These are phyloP conservation scores for Syngnathus floridae DNA, from an alignment of 2,113 vertebrate genomes.

Conservation along the genomic window DNA sequence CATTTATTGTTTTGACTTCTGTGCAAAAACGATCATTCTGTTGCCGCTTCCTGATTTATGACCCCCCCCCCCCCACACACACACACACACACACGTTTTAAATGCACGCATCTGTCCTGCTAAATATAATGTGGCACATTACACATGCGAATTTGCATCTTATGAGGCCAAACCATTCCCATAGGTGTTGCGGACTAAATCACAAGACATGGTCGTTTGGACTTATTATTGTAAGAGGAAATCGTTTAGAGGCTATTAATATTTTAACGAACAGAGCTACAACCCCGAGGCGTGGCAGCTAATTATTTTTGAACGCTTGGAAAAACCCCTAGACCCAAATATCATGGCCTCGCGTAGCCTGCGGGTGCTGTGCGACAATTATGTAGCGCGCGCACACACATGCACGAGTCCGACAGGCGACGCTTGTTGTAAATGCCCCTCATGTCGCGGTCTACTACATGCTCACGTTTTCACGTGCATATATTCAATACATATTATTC, in stretches of 20 bases:
- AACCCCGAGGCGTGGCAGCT: slow-evolving; percentile 68
- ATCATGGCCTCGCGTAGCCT: slow-evolving; percentile 55
- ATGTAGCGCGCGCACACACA: slow-evolving; percentile 9
- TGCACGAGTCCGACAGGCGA: slow-evolving; percentile 24
- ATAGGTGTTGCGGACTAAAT: slow-evolving; percentile 67
- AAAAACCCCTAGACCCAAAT: slow-evolving; percentile 67
- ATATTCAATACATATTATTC: slow-evolving; percentile 3
- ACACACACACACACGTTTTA: slow-evolving; percentile 1
- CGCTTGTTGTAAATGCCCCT: slow-evolving; percentile 42
- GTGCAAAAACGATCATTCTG: background rate
- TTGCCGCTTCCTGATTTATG: background rate
- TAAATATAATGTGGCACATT: slow-evolving; percentile 42
- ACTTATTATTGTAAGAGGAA: slow-evolving; percentile 67
- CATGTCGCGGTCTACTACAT: slow-evolving; percentile 27
- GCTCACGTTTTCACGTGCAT: slow-evolving; percentile 19
- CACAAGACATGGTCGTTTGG: slow-evolving; percentile 64
- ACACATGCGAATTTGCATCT: slow-evolving; percentile 48
- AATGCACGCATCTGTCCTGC: slow-evolving; percentile 25
- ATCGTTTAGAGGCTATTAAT: slow-evolving; percentile 74
- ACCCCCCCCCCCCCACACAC: background rate
- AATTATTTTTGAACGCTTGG: slow-evolving; percentile 76
- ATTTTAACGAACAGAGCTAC: slow-evolving; percentile 68
- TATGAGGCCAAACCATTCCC: slow-evolving; percentile 56
- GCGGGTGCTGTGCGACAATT: slow-evolving; percentile 58
- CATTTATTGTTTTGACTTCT: background rate